phyloP scores from a whole-genome alignment of 1,140 invertebrate genomes.

The Sminthurinus signatus region DNA sequence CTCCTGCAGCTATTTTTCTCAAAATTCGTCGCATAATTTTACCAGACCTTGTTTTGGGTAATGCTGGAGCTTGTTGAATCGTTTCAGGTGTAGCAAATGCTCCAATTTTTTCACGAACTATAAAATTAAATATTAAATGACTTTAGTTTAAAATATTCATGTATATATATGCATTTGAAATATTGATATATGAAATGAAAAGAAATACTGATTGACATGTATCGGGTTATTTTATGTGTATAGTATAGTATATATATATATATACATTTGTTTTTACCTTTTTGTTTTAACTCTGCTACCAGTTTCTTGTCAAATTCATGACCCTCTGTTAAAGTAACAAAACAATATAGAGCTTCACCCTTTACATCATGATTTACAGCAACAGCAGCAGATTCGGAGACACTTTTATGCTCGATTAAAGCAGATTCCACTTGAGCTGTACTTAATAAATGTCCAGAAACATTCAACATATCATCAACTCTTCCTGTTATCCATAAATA shows the following conservation, averaged over 20 bases:
- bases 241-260: not conserved
- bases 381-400: conserved; percentile 92
- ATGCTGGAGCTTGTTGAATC: conserved; percentile 76
- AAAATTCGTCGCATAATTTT: conserved; percentile 96
- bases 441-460: conserved; percentile 93
- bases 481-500: conserved; percentile 96
- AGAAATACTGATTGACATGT: not conserved
- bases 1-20: conserved; percentile 83
- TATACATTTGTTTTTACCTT: conserved; percentile 48
- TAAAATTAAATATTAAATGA: conserved; percentile 28
- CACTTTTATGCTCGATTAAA: conserved; percentile 44
- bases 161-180: not conserved
- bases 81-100: conserved; percentile 93
- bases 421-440: conserved; percentile 66
- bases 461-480: conserved; percentile 97
- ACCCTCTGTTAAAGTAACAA: conserved; percentile 79
- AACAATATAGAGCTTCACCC: conserved; percentile 94
- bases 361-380: conserved; percentile 83
- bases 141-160: not conserved
- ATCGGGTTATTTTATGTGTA: not conserved
- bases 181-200: not conserved
- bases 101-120: conserved; percentile 86
- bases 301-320: conserved; percentile 62
- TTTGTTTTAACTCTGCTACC: conserved; percentile 66
- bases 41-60: conserved; percentile 95